phyloP scores from a whole-genome alignment of 2,888 invertebrate genomes.

The Monopis laevigella region DNA sequence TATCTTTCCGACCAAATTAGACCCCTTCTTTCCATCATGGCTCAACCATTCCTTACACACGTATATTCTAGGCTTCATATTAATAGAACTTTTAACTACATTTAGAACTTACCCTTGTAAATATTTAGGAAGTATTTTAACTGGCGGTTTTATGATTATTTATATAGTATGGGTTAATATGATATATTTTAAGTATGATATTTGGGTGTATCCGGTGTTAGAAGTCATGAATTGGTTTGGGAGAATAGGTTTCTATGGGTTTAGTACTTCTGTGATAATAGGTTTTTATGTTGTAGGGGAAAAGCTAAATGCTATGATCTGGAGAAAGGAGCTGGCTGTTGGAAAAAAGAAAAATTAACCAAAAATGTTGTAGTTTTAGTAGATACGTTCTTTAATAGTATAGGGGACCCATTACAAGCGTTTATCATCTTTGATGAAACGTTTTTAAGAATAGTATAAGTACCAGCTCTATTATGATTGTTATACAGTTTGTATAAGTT shows the following conservation, averaged over 20 bases:
- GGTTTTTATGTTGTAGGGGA: slow-evolving; percentile 77
- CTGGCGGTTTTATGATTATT: slow-evolving; percentile 64
- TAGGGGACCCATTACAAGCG: too few species aligned
- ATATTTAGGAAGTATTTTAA: slow-evolving; percentile 66
- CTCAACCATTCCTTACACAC: slow-evolving; percentile 91
- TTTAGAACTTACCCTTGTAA: slow-evolving; percentile 78
- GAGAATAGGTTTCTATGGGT: slow-evolving; percentile 74
- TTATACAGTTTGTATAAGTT: too few species aligned
- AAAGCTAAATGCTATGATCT: slow-evolving; percentile 71
- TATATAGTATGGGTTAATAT: slow-evolving; percentile 80
- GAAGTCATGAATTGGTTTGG: slow-evolving; percentile 74
- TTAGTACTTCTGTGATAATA: slow-evolving; percentile 64
- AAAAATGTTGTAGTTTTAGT: too few species aligned
- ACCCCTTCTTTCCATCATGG: slow-evolving; percentile 85
- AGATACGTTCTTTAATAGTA: too few species aligned
- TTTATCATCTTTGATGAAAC: too few species aligned
- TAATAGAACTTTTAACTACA: slow-evolving; percentile 76
- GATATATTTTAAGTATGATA: slow-evolving; percentile 72
- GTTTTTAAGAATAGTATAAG: too few species aligned
- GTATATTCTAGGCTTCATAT: slow-evolving; percentile 77
- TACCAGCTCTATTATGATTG: too few species aligned
- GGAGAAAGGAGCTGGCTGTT: slow-evolving; percentile 55
- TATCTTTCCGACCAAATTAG: slow-evolving; percentile 84
- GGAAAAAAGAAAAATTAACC: too few species aligned
- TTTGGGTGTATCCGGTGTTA: slow-evolving; percentile 92